Base-by-base conservation (phyloP, 2,113 vertebrate genomes). In the Pomatostomus ruficeps region DNA sequence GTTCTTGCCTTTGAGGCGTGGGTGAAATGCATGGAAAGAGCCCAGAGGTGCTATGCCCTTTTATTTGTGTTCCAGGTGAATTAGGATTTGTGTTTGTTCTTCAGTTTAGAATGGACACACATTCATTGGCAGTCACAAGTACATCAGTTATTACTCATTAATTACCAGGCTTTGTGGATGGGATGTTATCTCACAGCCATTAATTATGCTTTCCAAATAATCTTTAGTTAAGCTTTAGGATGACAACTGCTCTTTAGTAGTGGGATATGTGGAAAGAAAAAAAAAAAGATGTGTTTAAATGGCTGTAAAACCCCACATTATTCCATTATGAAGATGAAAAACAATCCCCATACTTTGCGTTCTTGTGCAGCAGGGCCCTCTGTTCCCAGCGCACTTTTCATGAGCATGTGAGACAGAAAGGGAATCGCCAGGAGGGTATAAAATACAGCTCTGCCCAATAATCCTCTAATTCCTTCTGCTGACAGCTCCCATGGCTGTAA, bases 401-500 rank as follows among this genome's bases (percentile, higher is more conserved):
- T 81, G 70, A 86, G 36, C 1, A 0, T 70, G 55, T 65, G 76
- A 92, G 72, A 54, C 79, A 96, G 95, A 96, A 95, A 97, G 94
- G 85, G 82, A 92, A 73, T 81, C 95, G 66, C 72, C 92, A 94
- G 80, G 38, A 65, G 80, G 94, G 89, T 65, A 43, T 51, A 55
- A 95, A 96, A 91, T 65, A 54, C 36, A 86, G 33, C 95, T 68
- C 75, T 70, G n/a, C 94, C 96, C 97, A 95, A 96, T 96, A 97
- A 97, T 96, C 92, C 95, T 76, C 94, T 97, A 93, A 97, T 95
- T 93, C 82, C 77, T 78, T 67, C 89, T 97, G 97, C 95, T 98
- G 98, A 98, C 98, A 98, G 98, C 94, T 96, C 94, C 96, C 97
- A 96, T 98, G 97, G 97, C 75, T 12, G 10, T 79, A 93, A 92